phyloP scores from a whole-genome alignment of 1,140 invertebrate genomes.

The Lordiphosa clarofinis region DNA sequence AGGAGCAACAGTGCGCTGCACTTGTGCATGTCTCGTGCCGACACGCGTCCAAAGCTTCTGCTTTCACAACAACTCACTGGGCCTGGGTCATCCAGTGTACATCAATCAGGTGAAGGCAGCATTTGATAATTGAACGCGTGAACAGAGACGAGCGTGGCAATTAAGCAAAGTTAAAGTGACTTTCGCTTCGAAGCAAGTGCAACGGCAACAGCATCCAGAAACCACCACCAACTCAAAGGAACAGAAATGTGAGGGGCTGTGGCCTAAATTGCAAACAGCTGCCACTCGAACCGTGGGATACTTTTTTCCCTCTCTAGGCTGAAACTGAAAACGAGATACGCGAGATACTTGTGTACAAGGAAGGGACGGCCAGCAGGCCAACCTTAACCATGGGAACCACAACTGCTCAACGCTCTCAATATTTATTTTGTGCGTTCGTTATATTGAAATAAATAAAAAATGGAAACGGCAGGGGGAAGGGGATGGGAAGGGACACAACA shows the following conservation, averaged over 20 bases:
- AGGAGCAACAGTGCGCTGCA: slow-evolving; percentile 28
- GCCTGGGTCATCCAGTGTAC: slow-evolving; percentile 17
- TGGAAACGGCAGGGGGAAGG: slow-evolving; percentile 14
- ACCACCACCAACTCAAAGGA: slow-evolving; percentile 22
- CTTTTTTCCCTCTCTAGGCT: slow-evolving; percentile 57
- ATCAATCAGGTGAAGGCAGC: slow-evolving; percentile 60
- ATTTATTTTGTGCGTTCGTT: slow-evolving; percentile 66
- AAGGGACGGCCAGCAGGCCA: slow-evolving; percentile 38
- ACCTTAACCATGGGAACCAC: slow-evolving; percentile 79
- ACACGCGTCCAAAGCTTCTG: slow-evolving; percentile 34
- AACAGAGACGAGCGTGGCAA: slow-evolving; percentile 45
- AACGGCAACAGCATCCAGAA: slow-evolving; percentile 37
- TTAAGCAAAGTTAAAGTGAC: slow-evolving; percentile 50
- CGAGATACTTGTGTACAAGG: slow-evolving; percentile 17
- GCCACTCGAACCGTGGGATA: slow-evolving; percentile 79
- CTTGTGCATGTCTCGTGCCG: slow-evolving; percentile 29
- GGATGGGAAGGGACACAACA: slow-evolving; percentile 20
- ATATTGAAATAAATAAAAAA: slow-evolving; percentile 53
- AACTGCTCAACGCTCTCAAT: slow-evolving; percentile 78
- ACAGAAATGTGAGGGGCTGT: slow-evolving; percentile 51
- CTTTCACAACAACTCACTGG: slow-evolving; percentile 22
- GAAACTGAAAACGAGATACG: no score
- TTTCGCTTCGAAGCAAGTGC: slow-evolving; percentile 62
- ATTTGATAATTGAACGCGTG: slow-evolving; percentile 49
- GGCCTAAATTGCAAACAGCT: slow-evolving; percentile 79